Evolutionary conservation across 2,113 vertebrate species (phyloP), one percentile per base, ranked within the genome.

Genomic region (Sterrhoptilus dennistouni): DNA sequence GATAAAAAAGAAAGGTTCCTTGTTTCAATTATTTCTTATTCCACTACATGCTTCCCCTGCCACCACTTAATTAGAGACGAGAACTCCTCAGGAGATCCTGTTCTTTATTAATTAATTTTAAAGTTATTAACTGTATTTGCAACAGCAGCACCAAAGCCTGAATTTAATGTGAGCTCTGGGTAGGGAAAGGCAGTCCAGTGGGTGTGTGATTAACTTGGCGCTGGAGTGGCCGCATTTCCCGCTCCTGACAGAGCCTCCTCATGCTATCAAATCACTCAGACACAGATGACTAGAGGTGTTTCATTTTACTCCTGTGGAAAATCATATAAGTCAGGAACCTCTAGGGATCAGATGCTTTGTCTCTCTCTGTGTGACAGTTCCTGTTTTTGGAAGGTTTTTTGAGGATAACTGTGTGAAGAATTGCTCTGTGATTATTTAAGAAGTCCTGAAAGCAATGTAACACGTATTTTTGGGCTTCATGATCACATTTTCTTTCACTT

Each of bases 11-110:
- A 95, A 91, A 88, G 86, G 64, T 81, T 89, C 75, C 89, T 96
- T 97, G 92, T 95, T 96, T 94, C 90, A 83, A 77, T 93, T 96
- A 87, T 90, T 97, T 94, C 90, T 96, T 86, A 87, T 68, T 95
- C 83, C 69, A 64, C 72, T 90, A 70, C 65, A 65, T 4, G 6
- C 76, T 96, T 96, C 83, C 88, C 56, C 59, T 81, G 80, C 77
- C 60, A 84, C 90, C 49, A 90, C 76, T 95, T 96, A 94, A 97
- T 95, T 96, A 96, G 93, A 86, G 44, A 91, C 4, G 0, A 89
- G 80, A 92, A 71, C 92, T 78, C 92, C 6, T 6, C 83, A 69
- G 95, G 95, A 96, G 90, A 87, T 81, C 83, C 57, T 84, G 72
- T 89, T 94, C 76, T 95, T 95, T 84, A 90, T 96, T 92, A 88